Evolutionary conservation across 1,140 invertebrate species (phyloP).

Genomic region (Caenorhabditis briggsae): DNA sequence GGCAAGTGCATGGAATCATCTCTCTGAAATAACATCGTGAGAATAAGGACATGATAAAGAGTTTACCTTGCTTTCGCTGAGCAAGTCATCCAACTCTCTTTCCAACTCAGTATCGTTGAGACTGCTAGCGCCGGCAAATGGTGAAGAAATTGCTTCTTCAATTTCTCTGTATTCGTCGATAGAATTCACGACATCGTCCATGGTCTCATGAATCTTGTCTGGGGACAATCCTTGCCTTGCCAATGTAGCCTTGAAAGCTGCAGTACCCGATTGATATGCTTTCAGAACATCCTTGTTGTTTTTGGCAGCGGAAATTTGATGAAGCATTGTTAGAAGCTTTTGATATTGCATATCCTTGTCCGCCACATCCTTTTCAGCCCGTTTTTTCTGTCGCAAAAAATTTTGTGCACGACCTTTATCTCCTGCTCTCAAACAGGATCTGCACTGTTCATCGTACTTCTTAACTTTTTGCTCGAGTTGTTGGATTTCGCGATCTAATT

Average conservation of each 20-base stretch:
- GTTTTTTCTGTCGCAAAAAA: conserved; percentile 71
- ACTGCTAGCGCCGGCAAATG: neutral
- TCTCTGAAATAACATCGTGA: neutral
- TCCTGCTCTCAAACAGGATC: conserved; percentile 63
- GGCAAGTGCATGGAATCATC: conserved; percentile 10
- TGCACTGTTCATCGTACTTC: conserved; percentile 69
- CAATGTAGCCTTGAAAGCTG: conserved; percentile 74
- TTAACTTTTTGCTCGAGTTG: conserved; percentile 66
- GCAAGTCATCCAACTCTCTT: conserved; percentile 69
- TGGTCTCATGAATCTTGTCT: conserved; percentile 74
- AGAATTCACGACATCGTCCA: conserved; percentile 72
- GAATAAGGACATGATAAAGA: neutral
- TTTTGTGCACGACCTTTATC: conserved; percentile 72
- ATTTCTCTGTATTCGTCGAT: conserved; percentile 73
- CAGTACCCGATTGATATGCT: conserved; percentile 72
- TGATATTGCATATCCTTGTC: conserved; percentile 77
- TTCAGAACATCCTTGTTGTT: conserved; percentile 75
- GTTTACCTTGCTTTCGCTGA: conserved; percentile 55
- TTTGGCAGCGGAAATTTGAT: conserved; percentile 72
- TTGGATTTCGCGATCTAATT: conserved; percentile 71
- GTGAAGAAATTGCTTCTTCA: conserved; percentile 67
- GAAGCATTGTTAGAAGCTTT: conserved; percentile 69
- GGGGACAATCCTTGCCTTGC: conserved; percentile 71
- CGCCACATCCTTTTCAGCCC: conserved; percentile 73
- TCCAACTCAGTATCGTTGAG: conserved; percentile 65